phyloP scores from a whole-genome alignment of 1,140 invertebrate species.

The Holotrichia oblita region DNA sequence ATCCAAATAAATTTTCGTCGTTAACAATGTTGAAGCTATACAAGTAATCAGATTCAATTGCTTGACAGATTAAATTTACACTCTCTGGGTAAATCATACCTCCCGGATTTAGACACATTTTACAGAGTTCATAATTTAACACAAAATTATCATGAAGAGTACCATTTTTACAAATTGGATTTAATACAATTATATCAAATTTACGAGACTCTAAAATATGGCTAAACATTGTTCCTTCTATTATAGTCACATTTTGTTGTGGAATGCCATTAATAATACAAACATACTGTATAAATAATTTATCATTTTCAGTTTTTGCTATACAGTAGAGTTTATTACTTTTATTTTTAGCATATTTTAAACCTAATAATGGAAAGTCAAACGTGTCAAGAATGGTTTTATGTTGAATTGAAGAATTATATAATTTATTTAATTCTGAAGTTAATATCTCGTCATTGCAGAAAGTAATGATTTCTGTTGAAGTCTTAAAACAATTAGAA shows the following conservation, averaged over 20 bases:
- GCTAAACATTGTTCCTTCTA: background rate
- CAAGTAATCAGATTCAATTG: constrained; percentile 43
- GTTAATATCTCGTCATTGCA: constrained; percentile 42
- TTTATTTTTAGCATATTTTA: constrained; percentile 25
- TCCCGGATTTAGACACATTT: constrained; percentile 23
- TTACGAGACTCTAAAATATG: background rate
- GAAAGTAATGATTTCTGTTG: constrained; percentile 29
- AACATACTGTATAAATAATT: constrained; percentile 30
- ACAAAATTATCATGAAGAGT: constrained; percentile 27
- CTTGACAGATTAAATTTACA: constrained; percentile 5
- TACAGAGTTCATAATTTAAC: background rate
- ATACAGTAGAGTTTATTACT: background rate
- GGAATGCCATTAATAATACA: constrained; percentile 16
- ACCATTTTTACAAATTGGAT: constrained; percentile 38
- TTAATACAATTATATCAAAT: constrained; percentile 37
- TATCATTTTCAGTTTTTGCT: background rate
- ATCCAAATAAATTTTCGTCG: constrained; percentile 43
- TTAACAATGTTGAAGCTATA: constrained; percentile 42
- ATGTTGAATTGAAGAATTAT: background rate
- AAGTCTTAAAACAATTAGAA: constrained; percentile 35
- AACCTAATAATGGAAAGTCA: constrained; percentile 37
- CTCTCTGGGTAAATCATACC: background rate
- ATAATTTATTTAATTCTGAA: constrained; percentile 17
- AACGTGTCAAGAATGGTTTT: constrained; percentile 33
- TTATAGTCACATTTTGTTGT: background rate